phyloP scores from a whole-genome alignment of 2,797 vertebrate genomes.

The Chrysocyon brachyurus region DNA sequence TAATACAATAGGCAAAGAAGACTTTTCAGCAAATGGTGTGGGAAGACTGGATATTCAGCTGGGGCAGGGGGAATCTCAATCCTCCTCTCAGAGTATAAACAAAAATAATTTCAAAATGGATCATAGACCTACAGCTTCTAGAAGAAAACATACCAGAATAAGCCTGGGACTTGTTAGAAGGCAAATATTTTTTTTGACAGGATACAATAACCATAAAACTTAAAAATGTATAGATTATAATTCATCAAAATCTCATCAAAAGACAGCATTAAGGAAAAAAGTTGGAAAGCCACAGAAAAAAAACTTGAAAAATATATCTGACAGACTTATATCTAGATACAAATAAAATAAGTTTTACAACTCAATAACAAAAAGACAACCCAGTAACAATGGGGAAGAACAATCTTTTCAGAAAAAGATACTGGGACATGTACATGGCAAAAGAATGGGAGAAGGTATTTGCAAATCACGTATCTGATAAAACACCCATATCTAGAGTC shows the following conservation, averaged over 20 bases:
- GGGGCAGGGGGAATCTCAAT: background rate
- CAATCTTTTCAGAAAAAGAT: background rate
- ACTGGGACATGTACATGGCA: background rate
- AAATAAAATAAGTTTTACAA: background rate
- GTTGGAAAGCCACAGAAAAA: background rate
- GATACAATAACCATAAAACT: background rate
- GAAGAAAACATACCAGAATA: background rate
- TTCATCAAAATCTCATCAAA: constrained; percentile 16
- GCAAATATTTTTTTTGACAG: background rate
- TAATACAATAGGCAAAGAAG: background rate
- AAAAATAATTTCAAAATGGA: background rate
- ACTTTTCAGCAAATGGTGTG: background rate
- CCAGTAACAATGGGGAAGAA: background rate
- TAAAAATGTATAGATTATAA: background rate
- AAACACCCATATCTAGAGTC: background rate
- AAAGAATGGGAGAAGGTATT: background rate
- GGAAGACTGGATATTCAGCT: background rate
- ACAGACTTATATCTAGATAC: background rate
- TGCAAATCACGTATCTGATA: background rate
- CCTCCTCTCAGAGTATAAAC: background rate
- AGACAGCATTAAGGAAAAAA: constrained; percentile 13
- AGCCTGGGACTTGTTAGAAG: background rate
- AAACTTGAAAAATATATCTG: background rate
- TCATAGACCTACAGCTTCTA: background rate
- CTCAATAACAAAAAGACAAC: background rate